Percentiles rank a stretch among this genome's conserved stretches.
Evolutionary conservation across 2,113 vertebrate genomes (phyloP).

Genomic region (Sinocyclocheilus rhinocerous): DNA sequence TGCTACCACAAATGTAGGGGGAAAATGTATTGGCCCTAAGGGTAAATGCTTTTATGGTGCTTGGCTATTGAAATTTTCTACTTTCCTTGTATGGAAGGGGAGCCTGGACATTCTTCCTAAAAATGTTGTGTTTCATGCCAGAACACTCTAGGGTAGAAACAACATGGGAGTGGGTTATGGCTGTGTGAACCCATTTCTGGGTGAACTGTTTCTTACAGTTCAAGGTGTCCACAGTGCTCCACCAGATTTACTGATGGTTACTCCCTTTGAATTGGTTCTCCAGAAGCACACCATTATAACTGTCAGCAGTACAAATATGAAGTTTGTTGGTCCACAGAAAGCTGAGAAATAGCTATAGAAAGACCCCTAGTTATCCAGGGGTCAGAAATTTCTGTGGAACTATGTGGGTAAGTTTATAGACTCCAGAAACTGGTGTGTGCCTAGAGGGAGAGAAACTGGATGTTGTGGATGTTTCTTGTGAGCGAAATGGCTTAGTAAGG

Average conservation of each 20-base stretch:
- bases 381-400: constrained; percentile 27
- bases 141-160: neutral
- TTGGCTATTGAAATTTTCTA: neutral
- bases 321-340: neutral
- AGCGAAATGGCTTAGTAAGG: constrained; percentile 14
- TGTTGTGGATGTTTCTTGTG: constrained; percentile 23
- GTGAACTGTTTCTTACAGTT: neutral
- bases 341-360: neutral
- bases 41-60: neutral
- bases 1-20: neutral
- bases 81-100: neutral
- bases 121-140: neutral
- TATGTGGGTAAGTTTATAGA: constrained; percentile 20
- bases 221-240: constrained; percentile 18
- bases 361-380: neutral
- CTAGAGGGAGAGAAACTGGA: neutral
- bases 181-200: neutral
- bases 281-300: constrained; percentile 1
- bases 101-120: neutral
- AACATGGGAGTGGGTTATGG: neutral
- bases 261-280: constrained; percentile 8
- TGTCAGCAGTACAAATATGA: constrained; percentile 21
- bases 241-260: constrained; percentile 5
- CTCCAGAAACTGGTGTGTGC: neutral
- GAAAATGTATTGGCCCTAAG: neutral